phyloP scores from a whole-genome alignment of 2,797 vertebrate species.

The Ctenosaura bakeri region DNA sequence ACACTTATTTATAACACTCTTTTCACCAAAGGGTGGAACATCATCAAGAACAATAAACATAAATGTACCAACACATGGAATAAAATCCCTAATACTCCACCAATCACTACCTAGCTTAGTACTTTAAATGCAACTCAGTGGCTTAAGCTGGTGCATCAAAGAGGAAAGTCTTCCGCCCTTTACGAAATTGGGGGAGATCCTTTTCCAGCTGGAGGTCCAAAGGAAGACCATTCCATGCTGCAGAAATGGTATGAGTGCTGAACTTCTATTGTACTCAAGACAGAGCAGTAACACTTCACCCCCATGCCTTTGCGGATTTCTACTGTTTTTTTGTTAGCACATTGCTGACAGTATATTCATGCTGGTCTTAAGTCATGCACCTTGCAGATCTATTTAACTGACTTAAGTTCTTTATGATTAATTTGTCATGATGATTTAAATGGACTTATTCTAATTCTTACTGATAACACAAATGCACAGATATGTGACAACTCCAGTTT shows the following conservation, averaged over 20 bases:
- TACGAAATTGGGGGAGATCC: no score
- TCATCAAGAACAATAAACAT: no score
- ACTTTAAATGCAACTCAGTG: no score
- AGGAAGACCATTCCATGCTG: no score
- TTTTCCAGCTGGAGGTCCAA: no score
- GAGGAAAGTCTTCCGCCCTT: no score
- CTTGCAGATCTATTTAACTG: background rate
- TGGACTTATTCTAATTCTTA: background rate
- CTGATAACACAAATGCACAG: slow-evolving; percentile 4
- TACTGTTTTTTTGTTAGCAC: background rate
- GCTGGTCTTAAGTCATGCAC: background rate
- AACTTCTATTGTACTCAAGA: background rate
- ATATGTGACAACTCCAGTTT: slow-evolving; percentile 49
- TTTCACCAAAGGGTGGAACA: no score
- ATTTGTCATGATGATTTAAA: background rate
- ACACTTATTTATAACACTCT: no score
- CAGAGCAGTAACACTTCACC: background rate
- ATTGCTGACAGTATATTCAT: background rate
- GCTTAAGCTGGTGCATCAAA: no score
- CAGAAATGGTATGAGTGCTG: background rate
- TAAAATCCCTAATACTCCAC: no score
- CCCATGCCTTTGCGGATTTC: background rate
- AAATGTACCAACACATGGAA: no score
- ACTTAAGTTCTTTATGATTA: background rate
- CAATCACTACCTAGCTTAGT: no score